Evolutionary conservation across 2,113 vertebrate species (phyloP), one percentile per base, ranked within the genome.

Genomic region (Psittacula cyanocephala): DNA sequence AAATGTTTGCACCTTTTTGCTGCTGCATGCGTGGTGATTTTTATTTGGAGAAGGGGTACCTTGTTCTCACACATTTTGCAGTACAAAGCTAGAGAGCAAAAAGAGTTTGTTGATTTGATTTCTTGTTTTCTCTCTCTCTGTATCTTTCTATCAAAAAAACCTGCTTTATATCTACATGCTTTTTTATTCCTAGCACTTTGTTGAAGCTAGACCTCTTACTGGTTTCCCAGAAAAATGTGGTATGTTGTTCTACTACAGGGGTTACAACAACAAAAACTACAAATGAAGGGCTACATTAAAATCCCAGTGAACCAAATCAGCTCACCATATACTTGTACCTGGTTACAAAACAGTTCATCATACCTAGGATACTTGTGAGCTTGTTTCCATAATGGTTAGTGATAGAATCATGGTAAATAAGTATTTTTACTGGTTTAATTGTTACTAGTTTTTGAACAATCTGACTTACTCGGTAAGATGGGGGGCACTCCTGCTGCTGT

Each of bases 1-100:
- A 53, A 7, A 19, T 24, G 8, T 12, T 76, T 47, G 22, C 17
- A 9, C 17, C 16, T 43, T 29, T 50, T 39, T 44, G 14, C 57
- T 67, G 77, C 23, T 39, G 23, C 2, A 3, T 37, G 11, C 1
- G 0, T 33, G 14, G 10, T 49, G 24, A 10, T n/a, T 43, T 39
- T 28, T 27, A 29, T 79, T 37, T 60, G 35, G 17, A 29, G 14
- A 1, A 1, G 2, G 22, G 3, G 2, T 28, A 14, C 11, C 17
- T 60, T 0, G 0, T 49, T 79, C 52, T 37, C 29, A 7, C 8
- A 33, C 7, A 17, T 47, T 43, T 75, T 70, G 37, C 35, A 46
- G 17, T 52, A 37, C 17, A 62, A 71, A 75, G 19, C 17, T 41
- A 60, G 20, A 35, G 7, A 46, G 8, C 12, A 31, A n/a, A 79